These are phyloP conservation scores for Podiceps cristatus DNA, from an alignment of 2,113 vertebrate genomes.

Conservation along the genomic window DNA sequence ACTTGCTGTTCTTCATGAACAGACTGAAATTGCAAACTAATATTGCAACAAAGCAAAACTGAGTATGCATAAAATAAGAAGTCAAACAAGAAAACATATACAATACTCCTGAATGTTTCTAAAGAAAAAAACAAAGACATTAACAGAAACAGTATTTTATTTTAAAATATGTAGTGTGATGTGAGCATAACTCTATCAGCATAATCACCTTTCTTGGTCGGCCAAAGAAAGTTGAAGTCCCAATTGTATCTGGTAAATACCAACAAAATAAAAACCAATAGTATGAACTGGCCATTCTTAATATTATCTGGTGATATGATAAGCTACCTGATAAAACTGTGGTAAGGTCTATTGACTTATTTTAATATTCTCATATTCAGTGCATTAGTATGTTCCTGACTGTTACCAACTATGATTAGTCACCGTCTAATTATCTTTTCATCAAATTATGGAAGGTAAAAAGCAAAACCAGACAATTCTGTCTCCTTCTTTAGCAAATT, in stretches of 20 bases:
- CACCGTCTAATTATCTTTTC: not conserved
- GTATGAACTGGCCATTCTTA: not conserved
- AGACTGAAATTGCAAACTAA: not conserved
- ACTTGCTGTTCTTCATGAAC: fast-evolving
- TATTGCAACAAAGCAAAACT: not conserved
- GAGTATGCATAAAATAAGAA: not conserved
- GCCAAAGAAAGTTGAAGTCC: not conserved
- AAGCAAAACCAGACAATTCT: not conserved
- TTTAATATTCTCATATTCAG: not conserved
- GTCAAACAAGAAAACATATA: not conserved
- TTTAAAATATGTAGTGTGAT: not conserved
- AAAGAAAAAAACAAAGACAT: not conserved
- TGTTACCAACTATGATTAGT: not conserved
- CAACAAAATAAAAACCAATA: not conserved
- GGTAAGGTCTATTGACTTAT: not conserved
- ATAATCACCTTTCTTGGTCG: not conserved
- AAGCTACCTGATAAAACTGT: not conserved
- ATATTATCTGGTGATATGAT: not conserved
- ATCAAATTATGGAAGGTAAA: not conserved
- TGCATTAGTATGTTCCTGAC: not conserved
- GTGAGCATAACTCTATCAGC: not conserved
- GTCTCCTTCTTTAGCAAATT: not conserved
- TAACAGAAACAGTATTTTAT: not conserved
- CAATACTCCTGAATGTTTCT: not conserved
- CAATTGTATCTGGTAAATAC: not conserved